Evolutionary conservation across 2,888 invertebrate genomes (phyloP).

Genomic region (Mycalesis mineus): DNA sequence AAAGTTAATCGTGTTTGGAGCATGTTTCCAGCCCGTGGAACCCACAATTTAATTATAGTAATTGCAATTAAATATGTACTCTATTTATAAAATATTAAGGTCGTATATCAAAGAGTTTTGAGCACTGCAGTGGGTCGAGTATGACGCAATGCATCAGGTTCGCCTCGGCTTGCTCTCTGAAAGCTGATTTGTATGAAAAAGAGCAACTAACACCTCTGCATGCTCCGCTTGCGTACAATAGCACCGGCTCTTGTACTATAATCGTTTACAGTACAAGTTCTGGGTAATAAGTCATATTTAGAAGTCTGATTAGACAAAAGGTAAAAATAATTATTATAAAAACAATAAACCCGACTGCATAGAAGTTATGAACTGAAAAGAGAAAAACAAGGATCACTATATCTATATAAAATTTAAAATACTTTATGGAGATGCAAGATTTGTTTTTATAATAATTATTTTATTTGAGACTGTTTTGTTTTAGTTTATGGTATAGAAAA

Average conservation of each 20-base stretch:
- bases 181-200: conserved; percentile 25
- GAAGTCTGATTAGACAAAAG: no score
- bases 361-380: no score
- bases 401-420: no score
- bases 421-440: no score
- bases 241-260: not conserved
- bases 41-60: conserved; percentile 28
- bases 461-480: no score
- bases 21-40: conserved; percentile 15
- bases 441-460: no score
- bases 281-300: no score
- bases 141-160: conserved; percentile 43
- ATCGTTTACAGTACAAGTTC: not conserved
- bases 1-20: conserved; percentile 14
- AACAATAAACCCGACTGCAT: no score
- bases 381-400: no score
- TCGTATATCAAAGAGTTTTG: conserved; percentile 29
- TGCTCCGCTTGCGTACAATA: not conserved
- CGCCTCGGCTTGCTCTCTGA: conserved; percentile 16
- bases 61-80: conserved; percentile 29
- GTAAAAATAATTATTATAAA: no score
- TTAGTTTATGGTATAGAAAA: no score
- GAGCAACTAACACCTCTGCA: conserved; percentile 9
- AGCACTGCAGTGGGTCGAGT: conserved; percentile 37
- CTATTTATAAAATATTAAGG: conserved; percentile 28